Base-by-base conservation (phyloP, 2,113 vertebrate genomes). In the Zapornia atra region DNA sequence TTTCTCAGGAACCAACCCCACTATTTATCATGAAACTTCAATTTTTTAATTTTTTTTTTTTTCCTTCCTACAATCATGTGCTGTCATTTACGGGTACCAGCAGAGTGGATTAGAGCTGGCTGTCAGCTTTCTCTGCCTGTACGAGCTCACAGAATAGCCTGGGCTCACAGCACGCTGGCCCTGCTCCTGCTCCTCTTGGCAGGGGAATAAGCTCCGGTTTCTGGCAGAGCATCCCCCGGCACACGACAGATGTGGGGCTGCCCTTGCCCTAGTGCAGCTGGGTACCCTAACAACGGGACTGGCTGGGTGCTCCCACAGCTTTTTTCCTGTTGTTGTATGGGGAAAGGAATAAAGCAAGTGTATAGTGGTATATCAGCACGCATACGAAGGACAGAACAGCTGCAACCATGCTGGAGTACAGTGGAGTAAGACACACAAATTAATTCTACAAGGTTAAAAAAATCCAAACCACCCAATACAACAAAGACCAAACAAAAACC, bases 101-200 rank as follows among this genome's bases (percentile, higher is more conserved):
- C 88, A 90, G 95, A 93, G 92, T 90, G 95, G 94, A 95, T 97
- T 96, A 96, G 92, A 93, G 7, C 68, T 96, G 96, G 95, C 86
- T 97, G 96, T 96, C 96, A 96, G 90, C 69, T 87, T 76, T 95
- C 90, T 34, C 29, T 81, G 92, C 79, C 88, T 64, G 80, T 12
- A 42, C 28, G 26, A 84, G 80, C 72, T 70, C 75, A 80, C 66
- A 94, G 90, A 96, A 92, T 36, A 87, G 84, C 69, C 21, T 4
- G 54, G 77, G 84, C 84, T 96, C 70, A 69, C 2, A 6, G 87
- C 1, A 9, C 0, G 64, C 93, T 96, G 95, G 95, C 93, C 82
- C 86, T 11, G 61, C 82, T 96, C 87, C 83, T 84, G 75, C 77
- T 83, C 51, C 72, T 68, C 68, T 86, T 96, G 96, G 94, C 96